A percentile compares a stretch with the other conserved stretches of the same genome.
Evolutionary conservation across 2,113 vertebrate species (phyloP).

Genomic region (Hemibagrus wyckioides): DNA sequence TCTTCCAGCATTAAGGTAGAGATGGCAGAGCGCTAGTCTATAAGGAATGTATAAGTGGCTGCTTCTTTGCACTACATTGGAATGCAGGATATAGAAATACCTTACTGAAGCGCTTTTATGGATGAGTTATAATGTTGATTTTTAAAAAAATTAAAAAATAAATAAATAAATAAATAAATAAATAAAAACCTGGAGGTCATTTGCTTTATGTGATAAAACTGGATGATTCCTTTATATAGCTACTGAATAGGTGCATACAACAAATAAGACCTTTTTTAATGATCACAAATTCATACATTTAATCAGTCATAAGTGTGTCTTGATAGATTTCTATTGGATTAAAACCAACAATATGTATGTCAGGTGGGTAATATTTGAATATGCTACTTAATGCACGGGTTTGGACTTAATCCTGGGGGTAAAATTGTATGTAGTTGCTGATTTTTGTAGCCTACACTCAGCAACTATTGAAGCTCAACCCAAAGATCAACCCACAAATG

Average conservation of each 20-base stretch:
- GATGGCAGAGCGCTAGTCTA: background rate
- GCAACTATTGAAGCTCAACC: background rate
- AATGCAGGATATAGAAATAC: background rate
- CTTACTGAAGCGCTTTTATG: background rate
- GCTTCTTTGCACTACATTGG: background rate
- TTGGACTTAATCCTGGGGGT: background rate
- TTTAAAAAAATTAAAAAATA: too few relatives aligned
- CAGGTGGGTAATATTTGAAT: background rate
- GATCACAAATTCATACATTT: background rate
- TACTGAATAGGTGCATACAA: background rate
- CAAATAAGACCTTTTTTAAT: too few relatives aligned
- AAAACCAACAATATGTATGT: background rate
- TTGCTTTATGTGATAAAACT: background rate
- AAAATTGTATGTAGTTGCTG: too few relatives aligned
- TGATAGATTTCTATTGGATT: background rate
- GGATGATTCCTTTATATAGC: background rate
- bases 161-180: too few relatives aligned
- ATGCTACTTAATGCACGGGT: background rate
- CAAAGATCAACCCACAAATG: background rate
- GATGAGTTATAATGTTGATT: background rate
- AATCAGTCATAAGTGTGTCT: background rate
- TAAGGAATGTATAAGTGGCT: background rate
- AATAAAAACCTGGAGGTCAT: background rate
- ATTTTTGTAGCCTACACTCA: background rate
- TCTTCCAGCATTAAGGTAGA: constrained; percentile 23